Percentiles rank a stretch among this genome's conserved stretches.
Conservation (phyloP, 2,797 vertebrate species). For the Clarias laeviceps region DNA sequence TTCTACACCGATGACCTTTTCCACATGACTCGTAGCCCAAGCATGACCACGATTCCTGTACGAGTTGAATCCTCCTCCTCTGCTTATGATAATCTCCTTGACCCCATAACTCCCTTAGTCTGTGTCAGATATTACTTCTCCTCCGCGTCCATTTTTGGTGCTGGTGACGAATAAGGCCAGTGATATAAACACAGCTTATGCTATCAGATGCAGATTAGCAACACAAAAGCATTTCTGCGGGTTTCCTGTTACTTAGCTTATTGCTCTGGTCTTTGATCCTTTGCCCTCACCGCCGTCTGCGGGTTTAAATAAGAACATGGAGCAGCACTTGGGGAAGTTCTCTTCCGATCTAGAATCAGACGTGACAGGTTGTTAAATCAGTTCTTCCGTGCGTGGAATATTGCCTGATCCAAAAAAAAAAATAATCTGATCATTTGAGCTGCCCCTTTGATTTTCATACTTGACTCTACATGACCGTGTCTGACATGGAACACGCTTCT, state of each 20-base stretch:
- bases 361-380: constrained; percentile 52
- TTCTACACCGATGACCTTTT: neutral
- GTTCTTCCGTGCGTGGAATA: constrained; percentile 43
- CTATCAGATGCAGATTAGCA: neutral
- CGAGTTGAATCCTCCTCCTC: neutral
- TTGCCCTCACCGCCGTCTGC: neutral
- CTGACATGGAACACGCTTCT: constrained; percentile 5
- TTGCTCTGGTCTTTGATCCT: neutral
- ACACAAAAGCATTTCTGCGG: neutral
- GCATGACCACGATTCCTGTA: neutral
- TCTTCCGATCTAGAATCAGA: constrained; percentile 36
- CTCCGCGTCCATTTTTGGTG: neutral
- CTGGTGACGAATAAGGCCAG: neutral
- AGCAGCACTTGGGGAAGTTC: neutral
- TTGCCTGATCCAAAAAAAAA: constrained; percentile 16
- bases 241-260: constrained; percentile 6
- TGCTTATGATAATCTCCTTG: neutral
- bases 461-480: constrained; percentile 10
- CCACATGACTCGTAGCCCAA: neutral
- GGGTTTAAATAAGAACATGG: constrained; percentile 23
- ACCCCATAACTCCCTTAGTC: neutral
- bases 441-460: constrained; percentile 31
- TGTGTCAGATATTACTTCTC: neutral
- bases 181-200: neutral
- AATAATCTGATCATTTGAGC: constrained; percentile 15